Evolutionary conservation across 1,140 invertebrate species (phyloP), one percentile per base, ranked within the genome.

Genomic region (Ceratina japonica): DNA sequence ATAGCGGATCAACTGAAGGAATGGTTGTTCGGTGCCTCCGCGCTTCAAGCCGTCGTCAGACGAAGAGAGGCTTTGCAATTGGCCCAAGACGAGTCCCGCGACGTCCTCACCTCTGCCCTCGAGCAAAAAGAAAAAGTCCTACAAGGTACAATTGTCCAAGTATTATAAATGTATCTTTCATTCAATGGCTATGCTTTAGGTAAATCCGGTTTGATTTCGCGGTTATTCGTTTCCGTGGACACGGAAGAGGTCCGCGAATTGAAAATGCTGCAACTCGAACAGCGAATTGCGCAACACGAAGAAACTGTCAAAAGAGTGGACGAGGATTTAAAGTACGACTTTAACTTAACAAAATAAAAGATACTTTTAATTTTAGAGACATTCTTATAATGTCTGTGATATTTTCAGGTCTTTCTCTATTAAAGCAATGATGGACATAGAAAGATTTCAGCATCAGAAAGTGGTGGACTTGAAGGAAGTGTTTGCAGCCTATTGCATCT

Each of bases 1-100:
- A 94, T 96, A 78, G 95, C 95, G 0, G 97, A 97, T 91, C 96
- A 97, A 90, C 91, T 97, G 66, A 97, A 97, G 90, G 97, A 97
- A 91, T 97, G 97, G 91, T 91, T 96, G 71, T 96, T 96, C 86
- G 97, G 95, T 89, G 95, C 95, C 15, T 94, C 94, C 65, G 94
- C 96, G 0, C 88, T 97, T 52, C 95, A 97, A 91, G 94, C 94
- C 83, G 94, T 97, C 31, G 96, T 96, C 83, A 94, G 93, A 83
- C 95, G 96, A 82, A 95, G 96, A 75, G 96, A 97, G 89, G 94
- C 95, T 20, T 87, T 97, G 75, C 96, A 97, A 88, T 92, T 96
- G 16, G 93, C 95, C 62, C 91, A 96, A 68, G 96, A 97, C 86
- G 94, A 94, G 86, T 94, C 95, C 22, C 94, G 95, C 82, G 95